Evolutionary conservation across 2,797 vertebrate species (phyloP), one percentile per base, ranked within the genome.

Genomic region (Anguilla pacifica): DNA sequence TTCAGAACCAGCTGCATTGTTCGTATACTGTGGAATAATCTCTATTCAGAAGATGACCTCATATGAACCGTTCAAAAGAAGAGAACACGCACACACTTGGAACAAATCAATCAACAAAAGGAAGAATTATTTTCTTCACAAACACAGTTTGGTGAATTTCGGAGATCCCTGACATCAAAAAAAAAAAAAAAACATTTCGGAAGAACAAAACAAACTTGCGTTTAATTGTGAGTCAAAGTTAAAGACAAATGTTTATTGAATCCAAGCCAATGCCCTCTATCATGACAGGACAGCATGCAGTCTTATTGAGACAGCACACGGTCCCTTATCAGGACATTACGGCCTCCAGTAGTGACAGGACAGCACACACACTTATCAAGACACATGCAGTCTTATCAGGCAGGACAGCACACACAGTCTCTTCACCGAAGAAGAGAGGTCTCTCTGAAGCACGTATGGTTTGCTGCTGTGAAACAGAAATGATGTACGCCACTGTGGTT

Each of bases 401-500:
- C 64, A 70, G 31, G 72, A 39, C 35, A 39, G 72, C 10, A 35
- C 35, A 9, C 35, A 17, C 39, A 43, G 39, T 79, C 74, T 79
- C 74, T 43, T 15, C 10, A 0, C 35, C 39, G 35, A 6, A 19
- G 35, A 19, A 46, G 17, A 19, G 17, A 17, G 74, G 35, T 46
- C 43, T 82, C 15, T 43, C 35, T 46, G 74, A 6, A 2, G n/a
- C 7, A 15, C 17, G 17, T 46, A 22, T n/a, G 25, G 79, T 49
- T 49, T 82, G 43, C 43, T 51, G 17, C 19, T 25, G 43, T 51
- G 74, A 79, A 79, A 79, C 35, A 79, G 74, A 39, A 79, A 17
- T 22, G 46, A 51, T 82, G 79, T 46, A 82, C 11, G 19, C 51
- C 46, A 82, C 46, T 49, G 79, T 82, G 79, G 79, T 82, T 82